These are phyloP conservation scores for Pseudolaguvia tuberculata DNA, from an alignment of 2,113 vertebrate species.

Conservation along the genomic window DNA sequence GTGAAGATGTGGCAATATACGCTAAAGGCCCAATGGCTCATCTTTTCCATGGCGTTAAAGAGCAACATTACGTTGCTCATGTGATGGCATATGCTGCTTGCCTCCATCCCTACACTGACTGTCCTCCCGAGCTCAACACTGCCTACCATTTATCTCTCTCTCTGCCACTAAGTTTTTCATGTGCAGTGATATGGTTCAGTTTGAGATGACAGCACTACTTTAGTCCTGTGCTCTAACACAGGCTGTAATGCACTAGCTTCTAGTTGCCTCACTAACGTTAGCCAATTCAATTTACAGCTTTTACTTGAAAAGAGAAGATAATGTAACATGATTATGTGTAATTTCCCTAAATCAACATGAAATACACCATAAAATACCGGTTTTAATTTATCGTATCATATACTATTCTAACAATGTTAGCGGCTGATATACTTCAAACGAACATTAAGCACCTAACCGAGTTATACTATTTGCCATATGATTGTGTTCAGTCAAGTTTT, in stretches of 20 bases:
- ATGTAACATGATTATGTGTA: neutral
- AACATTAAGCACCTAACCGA: neutral
- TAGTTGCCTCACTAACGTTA: neutral
- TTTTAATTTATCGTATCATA: neutral
- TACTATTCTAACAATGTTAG: neutral
- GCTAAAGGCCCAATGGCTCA: conserved; percentile 78
- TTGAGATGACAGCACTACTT: conserved; percentile 59
- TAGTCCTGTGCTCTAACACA: neutral
- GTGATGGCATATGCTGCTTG: conserved; percentile 75
- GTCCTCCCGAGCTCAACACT: conserved; percentile 52
- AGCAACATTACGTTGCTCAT: conserved; percentile 76
- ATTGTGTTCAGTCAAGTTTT: neutral
- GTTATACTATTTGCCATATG: no score
- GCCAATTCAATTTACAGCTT: neutral
- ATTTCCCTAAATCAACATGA: neutral
- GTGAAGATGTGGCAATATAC: conserved; percentile 75
- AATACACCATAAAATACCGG: neutral
- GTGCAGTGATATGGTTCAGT: conserved; percentile 52
- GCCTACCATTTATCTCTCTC: conserved; percentile 33
- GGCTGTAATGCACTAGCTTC: neutral
- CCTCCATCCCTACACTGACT: conserved; percentile 69
- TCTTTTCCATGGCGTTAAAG: conserved; percentile 74
- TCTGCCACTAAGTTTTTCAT: conserved; percentile 46
- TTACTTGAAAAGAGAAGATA: neutral
- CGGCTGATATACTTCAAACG: neutral